These are phyloP conservation scores for Copsychus sechellarum DNA, from an alignment of 2,113 vertebrate species.

Conservation along the genomic window DNA sequence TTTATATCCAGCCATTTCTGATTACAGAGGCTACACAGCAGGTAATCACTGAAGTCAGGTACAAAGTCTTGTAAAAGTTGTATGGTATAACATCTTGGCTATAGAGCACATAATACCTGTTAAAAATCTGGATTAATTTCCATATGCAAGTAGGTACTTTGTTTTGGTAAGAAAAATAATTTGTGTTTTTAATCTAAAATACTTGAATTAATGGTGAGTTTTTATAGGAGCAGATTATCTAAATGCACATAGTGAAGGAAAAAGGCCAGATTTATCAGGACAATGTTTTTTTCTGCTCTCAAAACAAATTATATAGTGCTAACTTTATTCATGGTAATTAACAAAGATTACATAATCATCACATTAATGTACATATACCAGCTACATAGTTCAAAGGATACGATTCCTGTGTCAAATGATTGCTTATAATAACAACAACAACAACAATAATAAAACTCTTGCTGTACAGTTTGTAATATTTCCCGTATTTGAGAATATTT, in stretches of 20 bases:
- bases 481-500: constrained; percentile 52
- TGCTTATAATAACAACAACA: neutral
- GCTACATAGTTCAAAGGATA: constrained; percentile 79
- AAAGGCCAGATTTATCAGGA: neutral
- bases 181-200: neutral
- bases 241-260: neutral
- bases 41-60: constrained; percentile 27
- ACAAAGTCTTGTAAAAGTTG: neutral
- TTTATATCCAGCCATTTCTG: constrained; percentile 12
- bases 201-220: neutral
- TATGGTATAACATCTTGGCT: neutral
- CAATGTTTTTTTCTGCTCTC: neutral
- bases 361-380: constrained; percentile 53
- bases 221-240: neutral
- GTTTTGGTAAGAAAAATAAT: constrained; percentile 4
- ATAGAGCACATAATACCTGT: neutral
- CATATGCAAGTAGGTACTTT: neutral
- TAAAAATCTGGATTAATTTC: constrained; percentile 23
- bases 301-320: neutral
- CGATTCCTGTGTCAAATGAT: constrained; percentile 79
- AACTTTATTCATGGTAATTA: neutral
- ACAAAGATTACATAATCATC: neutral
- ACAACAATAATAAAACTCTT: constrained; percentile 46
- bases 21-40: neutral
- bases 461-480: constrained; percentile 54